These are phyloP conservation scores for Coenonympha arcania DNA, from an alignment of 2,888 invertebrate genomes.

Conservation along the genomic window DNA sequence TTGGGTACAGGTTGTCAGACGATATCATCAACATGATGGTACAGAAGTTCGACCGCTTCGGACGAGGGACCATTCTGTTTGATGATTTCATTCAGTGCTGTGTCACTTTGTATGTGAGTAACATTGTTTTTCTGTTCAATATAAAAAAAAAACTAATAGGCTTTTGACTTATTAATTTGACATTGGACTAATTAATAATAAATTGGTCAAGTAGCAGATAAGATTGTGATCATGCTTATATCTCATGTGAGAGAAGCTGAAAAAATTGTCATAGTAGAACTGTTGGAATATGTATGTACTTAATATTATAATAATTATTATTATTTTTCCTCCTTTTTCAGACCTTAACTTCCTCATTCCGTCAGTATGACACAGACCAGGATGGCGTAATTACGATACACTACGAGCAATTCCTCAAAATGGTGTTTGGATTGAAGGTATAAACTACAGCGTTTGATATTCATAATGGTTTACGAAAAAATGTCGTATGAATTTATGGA, in stretches of 20 bases:
- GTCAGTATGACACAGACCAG: constrained; percentile 90
- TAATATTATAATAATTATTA: neutral
- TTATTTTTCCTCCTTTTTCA: constrained; percentile 60
- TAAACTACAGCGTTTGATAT: constrained; percentile 33
- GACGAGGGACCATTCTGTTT: constrained; percentile 92
- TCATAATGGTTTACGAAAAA: neutral
- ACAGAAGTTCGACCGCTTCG: constrained; percentile 94
- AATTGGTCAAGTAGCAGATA: no score
- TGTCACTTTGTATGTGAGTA: constrained; percentile 91
- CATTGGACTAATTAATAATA: no score
- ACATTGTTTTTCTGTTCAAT: constrained; percentile 2
- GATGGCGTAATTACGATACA: constrained; percentile 96
- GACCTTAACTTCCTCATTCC: constrained; percentile 91
- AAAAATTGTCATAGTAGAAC: no score
- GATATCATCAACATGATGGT: constrained; percentile 85
- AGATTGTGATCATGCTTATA: neutral
- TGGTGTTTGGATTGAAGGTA: constrained; percentile 89
- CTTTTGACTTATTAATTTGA: no score
- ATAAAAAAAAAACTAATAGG: no score
- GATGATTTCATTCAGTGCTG: constrained; percentile 99
- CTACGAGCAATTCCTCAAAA: constrained; percentile 95
- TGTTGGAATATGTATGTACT: no score
- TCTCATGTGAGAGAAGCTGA: no score
- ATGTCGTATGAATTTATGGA: neutral
- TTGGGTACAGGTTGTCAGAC: constrained; percentile 91